phyloP scores from a whole-genome alignment of 2,888 invertebrate genomes.

The Orthosia gracilis region DNA sequence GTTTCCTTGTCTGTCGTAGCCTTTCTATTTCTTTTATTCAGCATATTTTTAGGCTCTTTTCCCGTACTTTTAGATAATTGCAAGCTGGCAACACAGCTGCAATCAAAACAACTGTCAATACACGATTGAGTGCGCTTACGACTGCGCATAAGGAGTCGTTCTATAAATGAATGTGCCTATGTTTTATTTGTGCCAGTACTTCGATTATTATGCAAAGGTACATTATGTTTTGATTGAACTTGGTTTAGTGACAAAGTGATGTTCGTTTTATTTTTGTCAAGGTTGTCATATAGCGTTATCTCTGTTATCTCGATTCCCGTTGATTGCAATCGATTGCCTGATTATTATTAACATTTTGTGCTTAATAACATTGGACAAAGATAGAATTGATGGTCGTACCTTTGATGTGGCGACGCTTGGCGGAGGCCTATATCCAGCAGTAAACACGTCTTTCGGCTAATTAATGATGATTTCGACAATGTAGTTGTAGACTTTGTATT shows the following conservation, averaged over 20 bases:
- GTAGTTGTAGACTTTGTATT: not conserved
- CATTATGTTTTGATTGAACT: constrained; percentile 14
- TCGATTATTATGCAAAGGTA: constrained; percentile 24
- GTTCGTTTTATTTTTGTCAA: not conserved
- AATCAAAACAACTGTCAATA: constrained; percentile 67
- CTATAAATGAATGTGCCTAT: constrained; percentile 55
- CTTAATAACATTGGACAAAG: not conserved
- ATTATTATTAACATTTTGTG: not conserved
- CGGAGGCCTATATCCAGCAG: too few species aligned
- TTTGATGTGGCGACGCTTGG: too few species aligned
- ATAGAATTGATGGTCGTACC: too few species aligned
- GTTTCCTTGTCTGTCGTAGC: too few species aligned
- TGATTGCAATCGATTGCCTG: constrained; percentile 15
- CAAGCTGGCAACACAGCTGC: constrained; percentile 37
- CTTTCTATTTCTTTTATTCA: not conserved
- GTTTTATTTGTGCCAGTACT: constrained; percentile 42
- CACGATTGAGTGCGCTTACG: constrained; percentile 60
- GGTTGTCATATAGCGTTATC: not conserved
- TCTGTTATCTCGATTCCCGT: not conserved
- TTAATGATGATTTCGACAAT: too few species aligned
- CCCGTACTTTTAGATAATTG: not conserved
- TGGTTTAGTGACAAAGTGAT: not conserved
- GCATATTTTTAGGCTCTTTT: not conserved
- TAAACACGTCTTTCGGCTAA: too few species aligned
- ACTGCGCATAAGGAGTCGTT: constrained; percentile 57